Percentiles rank a stretch among this genome's conserved stretches.
phyloP scores from a whole-genome alignment of 2,113 vertebrate genomes.

The Oenanthe oenanthe region DNA sequence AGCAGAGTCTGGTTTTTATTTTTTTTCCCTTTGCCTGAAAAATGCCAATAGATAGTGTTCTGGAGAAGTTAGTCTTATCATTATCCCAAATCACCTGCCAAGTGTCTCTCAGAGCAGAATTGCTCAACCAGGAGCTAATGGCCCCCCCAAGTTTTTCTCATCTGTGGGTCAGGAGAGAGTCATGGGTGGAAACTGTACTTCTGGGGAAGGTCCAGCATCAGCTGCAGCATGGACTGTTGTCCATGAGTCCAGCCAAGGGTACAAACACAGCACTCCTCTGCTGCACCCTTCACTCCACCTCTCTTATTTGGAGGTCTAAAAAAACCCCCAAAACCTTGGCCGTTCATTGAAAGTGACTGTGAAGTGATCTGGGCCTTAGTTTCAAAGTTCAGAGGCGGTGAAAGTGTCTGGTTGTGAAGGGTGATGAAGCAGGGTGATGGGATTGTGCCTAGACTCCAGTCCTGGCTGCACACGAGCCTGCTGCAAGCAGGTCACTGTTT shows the following conservation, averaged over 20 bases:
- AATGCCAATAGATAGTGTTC: not conserved
- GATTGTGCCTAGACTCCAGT: not conserved
- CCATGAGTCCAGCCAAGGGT: not conserved
- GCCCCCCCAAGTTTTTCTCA: not conserved
- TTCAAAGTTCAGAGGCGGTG: not conserved
- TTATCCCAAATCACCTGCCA: not conserved
- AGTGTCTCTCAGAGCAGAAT: not conserved
- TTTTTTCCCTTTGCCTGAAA: not conserved
- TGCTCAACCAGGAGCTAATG: not conserved
- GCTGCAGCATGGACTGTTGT: not conserved
- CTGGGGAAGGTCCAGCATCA: not conserved
- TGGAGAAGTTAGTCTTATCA: not conserved
- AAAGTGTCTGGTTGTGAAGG: not conserved
- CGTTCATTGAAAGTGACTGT: not conserved
- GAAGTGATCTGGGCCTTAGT: not conserved
- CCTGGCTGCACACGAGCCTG: not conserved
- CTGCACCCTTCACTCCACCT: accelerated
- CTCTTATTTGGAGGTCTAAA: not conserved
- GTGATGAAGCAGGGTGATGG: not conserved
- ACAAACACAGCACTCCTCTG: not conserved
- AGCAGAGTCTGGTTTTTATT: not conserved
- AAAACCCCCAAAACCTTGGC: not conserved
- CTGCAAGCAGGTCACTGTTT: not conserved
- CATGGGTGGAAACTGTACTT: not conserved
- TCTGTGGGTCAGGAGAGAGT: not conserved